Evolutionary conservation across 2,797 vertebrate species (phyloP), one percentile per base, ranked within the genome.

Genomic region (Anguilla anguilla): DNA sequence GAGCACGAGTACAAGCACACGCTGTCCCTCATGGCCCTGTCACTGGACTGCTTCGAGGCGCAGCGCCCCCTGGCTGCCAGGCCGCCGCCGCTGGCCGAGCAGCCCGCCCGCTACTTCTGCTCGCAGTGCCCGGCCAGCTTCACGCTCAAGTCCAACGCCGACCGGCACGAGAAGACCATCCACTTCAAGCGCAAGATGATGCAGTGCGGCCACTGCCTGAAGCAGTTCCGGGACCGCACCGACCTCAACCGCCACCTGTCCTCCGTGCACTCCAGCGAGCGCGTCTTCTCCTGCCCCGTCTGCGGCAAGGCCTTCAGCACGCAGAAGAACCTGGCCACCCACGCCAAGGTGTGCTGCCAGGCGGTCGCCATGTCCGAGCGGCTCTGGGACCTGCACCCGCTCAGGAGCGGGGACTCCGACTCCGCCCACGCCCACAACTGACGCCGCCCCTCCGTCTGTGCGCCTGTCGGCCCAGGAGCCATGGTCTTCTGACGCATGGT

Each of bases 91-190:
- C 69, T 46, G 43, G 43, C 88, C 0, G 85, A 87, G 0, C 84
- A 87, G 6, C 91, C 95, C 0, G 84, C 92, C 0, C 96, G 96
- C 91, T 97, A 97, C 95, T 94, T 94, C 87, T 97, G 97, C 92
- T 94, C 96, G 82, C 95, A 94, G 61, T 97, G 97, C 87, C 96
- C 97, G 0, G 95, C 96, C 31, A 97, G 97, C 94, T 97, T 97
- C 94, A 96, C 96, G 0, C 95, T 97, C 88, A 97, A 97, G 89
- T 98, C 97, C 87, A 97, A 97, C 3, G 95, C 96, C 1, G 96
- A 97, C 83, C 96, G 95, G 0, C 96, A 96, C 0, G 94, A 97
- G 88, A 97, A 97, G 94, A 97, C 96, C 84, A 94, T 96, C 91
- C 97, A 96, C 92, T 96, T 93, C 88, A 97, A 97, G 92, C 94